Percentiles rank a stretch among this genome's conserved stretches.
phyloP scores from a whole-genome alignment of 2,113 vertebrate genomes.

The Falco punctatus region DNA sequence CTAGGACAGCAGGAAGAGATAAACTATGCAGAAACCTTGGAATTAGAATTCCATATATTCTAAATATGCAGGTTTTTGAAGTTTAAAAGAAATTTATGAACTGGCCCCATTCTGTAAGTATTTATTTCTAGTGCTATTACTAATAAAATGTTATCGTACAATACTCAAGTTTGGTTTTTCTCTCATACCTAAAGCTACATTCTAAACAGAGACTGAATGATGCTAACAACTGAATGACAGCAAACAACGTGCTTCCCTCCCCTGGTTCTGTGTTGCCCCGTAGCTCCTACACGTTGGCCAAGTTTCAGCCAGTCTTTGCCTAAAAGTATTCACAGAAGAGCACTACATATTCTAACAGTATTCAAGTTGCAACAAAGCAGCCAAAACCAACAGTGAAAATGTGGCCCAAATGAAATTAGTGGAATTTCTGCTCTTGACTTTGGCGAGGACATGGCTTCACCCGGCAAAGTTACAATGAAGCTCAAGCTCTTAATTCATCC shows the following conservation, averaged over 20 bases:
- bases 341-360: neutral
- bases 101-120: neutral
- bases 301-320: neutral
- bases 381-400: neutral
- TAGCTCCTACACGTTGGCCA: neutral
- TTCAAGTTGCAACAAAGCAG: neutral
- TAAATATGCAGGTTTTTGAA: neutral
- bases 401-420: neutral
- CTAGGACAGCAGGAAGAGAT: neutral
- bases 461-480: neutral
- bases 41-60: neutral
- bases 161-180: neutral
- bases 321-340: neutral
- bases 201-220: neutral
- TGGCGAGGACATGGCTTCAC: neutral
- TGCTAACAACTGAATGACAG: neutral
- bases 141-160: neutral
- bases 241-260: neutral
- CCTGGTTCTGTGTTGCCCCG: neutral
- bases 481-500: neutral
- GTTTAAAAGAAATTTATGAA: neutral
- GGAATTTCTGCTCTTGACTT: conserved; percentile 4
- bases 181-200: neutral
- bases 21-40: neutral
- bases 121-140: neutral